phyloP scores from a whole-genome alignment of 1,140 invertebrate genomes.

The Tribolium madens region DNA sequence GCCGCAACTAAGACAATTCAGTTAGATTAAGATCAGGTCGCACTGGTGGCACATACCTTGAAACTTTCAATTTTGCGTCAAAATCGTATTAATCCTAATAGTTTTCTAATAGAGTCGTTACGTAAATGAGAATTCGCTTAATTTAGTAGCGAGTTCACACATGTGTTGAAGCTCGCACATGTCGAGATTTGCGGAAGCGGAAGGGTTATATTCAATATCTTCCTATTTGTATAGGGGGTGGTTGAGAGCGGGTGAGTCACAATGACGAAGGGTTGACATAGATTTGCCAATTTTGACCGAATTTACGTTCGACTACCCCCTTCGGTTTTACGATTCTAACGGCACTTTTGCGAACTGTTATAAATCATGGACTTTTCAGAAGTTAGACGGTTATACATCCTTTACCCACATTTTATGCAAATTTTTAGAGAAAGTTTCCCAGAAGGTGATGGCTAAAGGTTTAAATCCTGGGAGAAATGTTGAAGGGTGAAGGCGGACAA shows the following conservation, averaged over 20 bases:
- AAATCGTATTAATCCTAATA: slow-evolving; percentile 1
- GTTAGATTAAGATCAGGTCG: not conserved
- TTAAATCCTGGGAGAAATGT: slow-evolving; percentile 2
- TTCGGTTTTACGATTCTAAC: slow-evolving; percentile 32
- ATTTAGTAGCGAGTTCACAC: not conserved
- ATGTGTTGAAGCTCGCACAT: slow-evolving; percentile 31
- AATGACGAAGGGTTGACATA: slow-evolving; percentile 55
- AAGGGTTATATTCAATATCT: slow-evolving; percentile 57
- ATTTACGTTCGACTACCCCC: slow-evolving; percentile 14
- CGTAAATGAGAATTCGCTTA: not conserved
- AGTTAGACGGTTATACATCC: not conserved
- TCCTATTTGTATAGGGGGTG: slow-evolving; percentile 50
- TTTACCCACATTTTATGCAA: slow-evolving; percentile 34
- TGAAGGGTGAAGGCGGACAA: not conserved
- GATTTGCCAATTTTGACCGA: slow-evolving; percentile 52
- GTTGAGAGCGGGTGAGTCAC: slow-evolving; percentile 50
- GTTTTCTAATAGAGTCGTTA: slow-evolving; percentile 5
- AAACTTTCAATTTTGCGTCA: slow-evolving; percentile 33
- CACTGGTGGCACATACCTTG: not conserved
- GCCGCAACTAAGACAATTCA: not conserved
- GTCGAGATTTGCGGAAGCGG: slow-evolving; percentile 58
- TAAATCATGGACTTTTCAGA: slow-evolving; percentile 20
- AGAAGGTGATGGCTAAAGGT: not conserved
- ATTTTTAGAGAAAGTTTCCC: slow-evolving; percentile 18
- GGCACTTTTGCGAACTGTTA: slow-evolving; percentile 12